Evolutionary conservation across 1,140 invertebrate genomes (phyloP).

Genomic region (Gonatopus flavifemur): DNA sequence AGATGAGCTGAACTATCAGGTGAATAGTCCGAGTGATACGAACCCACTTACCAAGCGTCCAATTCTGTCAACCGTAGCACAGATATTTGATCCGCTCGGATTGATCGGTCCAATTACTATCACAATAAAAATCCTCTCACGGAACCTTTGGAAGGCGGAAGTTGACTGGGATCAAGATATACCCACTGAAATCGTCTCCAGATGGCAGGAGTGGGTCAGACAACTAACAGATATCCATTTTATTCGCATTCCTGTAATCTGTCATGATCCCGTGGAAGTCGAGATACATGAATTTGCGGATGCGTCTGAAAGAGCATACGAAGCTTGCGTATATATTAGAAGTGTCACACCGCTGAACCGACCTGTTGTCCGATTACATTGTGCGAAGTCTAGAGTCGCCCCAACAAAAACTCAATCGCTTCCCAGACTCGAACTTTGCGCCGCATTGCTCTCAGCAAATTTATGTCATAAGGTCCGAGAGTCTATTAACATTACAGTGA

Average conservation of each 20-base stretch:
- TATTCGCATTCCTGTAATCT: slow-evolving; percentile 22
- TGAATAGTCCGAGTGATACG: neutral
- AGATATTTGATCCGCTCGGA: slow-evolving; percentile 32
- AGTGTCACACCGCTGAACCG: too few species aligned
- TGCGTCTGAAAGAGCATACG: slow-evolving; percentile 4
- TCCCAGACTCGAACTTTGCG: too few species aligned
- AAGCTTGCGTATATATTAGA: slow-evolving; percentile 10
- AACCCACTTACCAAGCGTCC: slow-evolving; percentile 30
- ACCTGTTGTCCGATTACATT: too few species aligned
- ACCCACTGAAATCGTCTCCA: neutral
- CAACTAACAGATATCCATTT: neutral
- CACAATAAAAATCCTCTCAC: slow-evolving; percentile 7
- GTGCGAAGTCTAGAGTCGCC: too few species aligned
- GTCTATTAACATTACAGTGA: neutral
- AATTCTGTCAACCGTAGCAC: slow-evolving; percentile 29
- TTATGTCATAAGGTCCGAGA: neutral
- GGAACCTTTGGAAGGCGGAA: slow-evolving; percentile 8
- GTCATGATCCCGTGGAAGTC: slow-evolving; percentile 8
- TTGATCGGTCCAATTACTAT: slow-evolving; percentile 1
- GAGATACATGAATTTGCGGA: slow-evolving; percentile 15
- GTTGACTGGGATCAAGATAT: slow-evolving; percentile 3
- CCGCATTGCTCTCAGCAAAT: too few species aligned
- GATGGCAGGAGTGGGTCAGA: slow-evolving; percentile 5
- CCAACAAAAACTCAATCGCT: too few species aligned
- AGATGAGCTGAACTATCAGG: slow-evolving; percentile 21